phyloP scores from a whole-genome alignment of 2,888 invertebrate genomes.

The Cephus rjabovi region DNA sequence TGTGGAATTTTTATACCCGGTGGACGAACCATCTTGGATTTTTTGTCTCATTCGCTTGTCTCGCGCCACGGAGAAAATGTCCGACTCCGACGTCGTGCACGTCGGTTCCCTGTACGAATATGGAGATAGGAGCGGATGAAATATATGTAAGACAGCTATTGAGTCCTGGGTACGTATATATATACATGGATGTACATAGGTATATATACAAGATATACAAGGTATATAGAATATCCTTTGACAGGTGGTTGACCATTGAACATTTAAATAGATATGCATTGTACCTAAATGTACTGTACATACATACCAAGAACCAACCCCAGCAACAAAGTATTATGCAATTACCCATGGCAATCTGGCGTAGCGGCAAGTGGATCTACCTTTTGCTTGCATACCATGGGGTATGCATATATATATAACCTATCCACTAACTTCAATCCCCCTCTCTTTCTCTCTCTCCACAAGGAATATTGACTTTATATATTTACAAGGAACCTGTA shows the following conservation, averaged over 20 bases:
- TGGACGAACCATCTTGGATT: background rate
- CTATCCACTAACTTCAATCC: too few species aligned
- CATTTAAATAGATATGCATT: background rate
- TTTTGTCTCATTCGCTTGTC: background rate
- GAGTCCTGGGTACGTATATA: slow-evolving; percentile 23
- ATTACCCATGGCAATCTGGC: slow-evolving; percentile 25
- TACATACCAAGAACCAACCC: slow-evolving; percentile 4
- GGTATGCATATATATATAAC: background rate
- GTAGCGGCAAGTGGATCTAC: slow-evolving; percentile 26
- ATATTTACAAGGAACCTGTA: slow-evolving; percentile 25
- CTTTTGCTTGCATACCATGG: background rate
- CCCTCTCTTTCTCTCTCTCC: background rate
- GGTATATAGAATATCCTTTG: background rate
- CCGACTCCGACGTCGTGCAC: background rate
- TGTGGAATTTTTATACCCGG: background rate
- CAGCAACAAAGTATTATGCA: slow-evolving; percentile 35
- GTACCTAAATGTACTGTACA: background rate
- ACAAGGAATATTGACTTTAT: background rate
- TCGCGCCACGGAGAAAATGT: background rate
- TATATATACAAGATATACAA: background rate
- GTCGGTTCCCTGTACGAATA: slow-evolving; percentile 42
- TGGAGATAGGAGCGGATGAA: slow-evolving; percentile 44
- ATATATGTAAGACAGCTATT: slow-evolving; percentile 33
- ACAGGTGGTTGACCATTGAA: background rate
- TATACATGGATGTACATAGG: slow-evolving; percentile 2